Base-by-base conservation (phyloP, 1,140 invertebrate genomes). In the Bathynomus jamesi region DNA sequence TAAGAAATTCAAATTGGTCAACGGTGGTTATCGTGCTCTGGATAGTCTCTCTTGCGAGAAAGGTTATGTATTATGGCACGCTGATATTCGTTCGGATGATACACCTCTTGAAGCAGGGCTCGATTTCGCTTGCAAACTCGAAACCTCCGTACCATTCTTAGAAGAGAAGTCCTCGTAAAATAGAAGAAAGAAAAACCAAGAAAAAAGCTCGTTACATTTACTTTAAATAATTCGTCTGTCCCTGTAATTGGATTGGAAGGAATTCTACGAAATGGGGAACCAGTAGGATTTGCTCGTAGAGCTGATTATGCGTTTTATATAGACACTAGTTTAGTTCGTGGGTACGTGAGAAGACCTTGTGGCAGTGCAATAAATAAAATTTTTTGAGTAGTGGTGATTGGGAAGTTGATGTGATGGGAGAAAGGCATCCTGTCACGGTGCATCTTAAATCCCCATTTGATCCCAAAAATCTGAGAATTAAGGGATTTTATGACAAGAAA, bases 41-140 rank as follows among this genome's bases (percentile, higher is more conserved):
- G 91, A 93, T 69, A 90, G 91, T 0, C 84, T 95, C 3, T 92
- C 89, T 81, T 87, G 88, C 71, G 93, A 95, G 82, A 95, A 94
- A 86, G 90, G 92, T 61, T 92, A 91, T 80, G 90, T 92, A 78
- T 84, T 94, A 66, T 94, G 92, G 91, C 90, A 93, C 78, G 83
- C 84, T 17, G 93, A 95, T 83, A 80, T 94, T 10, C 85, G 92
- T 72, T 81, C 87, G 3, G 90, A 93, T 80, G 92, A 95, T 79
- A 93, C 90, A 74, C 93, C 93, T 0, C 80, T 95, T 1, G 93
- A 96, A 83, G 90, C 91, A 0, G 89, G 89, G 53, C 83, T 96
- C 40, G 87, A 82, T 13, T 90, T 90, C 76, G 86, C 89, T 0
- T 95, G 93, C 80, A 85, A 85, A 74, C 85, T 92, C 11, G 83